Conservation (phyloP, 2,888 invertebrate genomes). For the Epinotia bilunana region DNA sequence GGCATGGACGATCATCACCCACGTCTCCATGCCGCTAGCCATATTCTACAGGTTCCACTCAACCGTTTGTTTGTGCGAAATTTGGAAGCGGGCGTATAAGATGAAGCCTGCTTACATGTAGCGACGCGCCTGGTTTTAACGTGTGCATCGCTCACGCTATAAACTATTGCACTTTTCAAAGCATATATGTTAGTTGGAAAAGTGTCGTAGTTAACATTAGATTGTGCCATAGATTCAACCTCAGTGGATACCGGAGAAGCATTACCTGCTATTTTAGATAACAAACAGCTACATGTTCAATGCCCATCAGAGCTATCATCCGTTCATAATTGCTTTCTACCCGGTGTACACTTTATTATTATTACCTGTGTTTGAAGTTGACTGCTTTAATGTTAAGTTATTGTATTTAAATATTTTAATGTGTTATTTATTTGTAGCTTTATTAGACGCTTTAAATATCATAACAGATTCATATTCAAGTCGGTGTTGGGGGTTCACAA, state of each 20-base stretch:
- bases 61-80: conserved; percentile 97
- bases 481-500: conserved; percentile 5
- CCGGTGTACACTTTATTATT: conserved; percentile 55
- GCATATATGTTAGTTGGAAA: conserved; percentile 45
- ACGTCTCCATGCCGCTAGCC: conserved; percentile 96
- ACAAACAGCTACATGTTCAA: background rate
- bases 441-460: conserved; percentile 77
- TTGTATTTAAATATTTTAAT: conserved; percentile 83
- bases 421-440: conserved; percentile 84
- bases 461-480: conserved; percentile 53
- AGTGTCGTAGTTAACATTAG: conserved; percentile 61
- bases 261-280: conserved; percentile 20
- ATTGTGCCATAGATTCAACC: conserved; percentile 76
- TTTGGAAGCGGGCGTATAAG: conserved; percentile 98
- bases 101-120: conserved; percentile 95
- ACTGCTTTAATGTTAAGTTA: conserved; percentile 82
- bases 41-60: conserved; percentile 98
- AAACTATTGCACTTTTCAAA: conserved; percentile 66
- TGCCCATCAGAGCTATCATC: conserved; percentile 32
- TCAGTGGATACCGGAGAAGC: conserved; percentile 54
- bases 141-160: conserved; percentile 54
- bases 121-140: conserved; percentile 74
- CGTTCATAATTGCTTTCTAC: conserved; percentile 45
- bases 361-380: conserved; percentile 70
- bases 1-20: conserved; percentile 98